Evolutionary conservation across 2,797 vertebrate genomes (phyloP).

Genomic region (Australoheros facetus): DNA sequence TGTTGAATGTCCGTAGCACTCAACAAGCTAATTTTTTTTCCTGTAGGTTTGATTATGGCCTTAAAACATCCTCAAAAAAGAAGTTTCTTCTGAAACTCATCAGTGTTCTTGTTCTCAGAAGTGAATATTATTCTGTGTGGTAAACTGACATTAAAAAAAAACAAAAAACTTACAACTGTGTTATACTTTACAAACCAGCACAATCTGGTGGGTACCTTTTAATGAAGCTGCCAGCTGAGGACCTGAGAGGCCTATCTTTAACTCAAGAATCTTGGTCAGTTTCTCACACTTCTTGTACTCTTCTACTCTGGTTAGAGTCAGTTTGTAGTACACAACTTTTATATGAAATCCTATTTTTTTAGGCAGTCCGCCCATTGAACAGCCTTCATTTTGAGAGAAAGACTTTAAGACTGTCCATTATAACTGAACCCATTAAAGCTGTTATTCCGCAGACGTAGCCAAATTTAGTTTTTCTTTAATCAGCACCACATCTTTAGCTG

Average conservation of each 20-base stretch:
- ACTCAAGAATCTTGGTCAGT: neutral
- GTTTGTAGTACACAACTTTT: neutral
- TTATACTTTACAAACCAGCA: neutral
- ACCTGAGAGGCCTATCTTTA: neutral
- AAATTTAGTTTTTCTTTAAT: neutral
- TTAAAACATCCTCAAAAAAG: neutral
- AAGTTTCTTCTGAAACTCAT: neutral
- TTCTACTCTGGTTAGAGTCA: neutral
- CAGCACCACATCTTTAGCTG: neutral
- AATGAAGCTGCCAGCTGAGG: neutral
- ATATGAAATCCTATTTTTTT: neutral
- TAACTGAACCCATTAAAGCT: neutral
- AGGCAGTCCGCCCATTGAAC: neutral
- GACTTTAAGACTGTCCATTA: neutral
- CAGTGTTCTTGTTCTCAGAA: neutral
- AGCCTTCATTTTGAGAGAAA: neutral
- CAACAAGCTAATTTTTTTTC: too few species aligned
- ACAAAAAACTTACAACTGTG: neutral
- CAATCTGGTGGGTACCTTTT: neutral
- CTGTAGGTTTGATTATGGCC: slow-evolving; percentile 4
- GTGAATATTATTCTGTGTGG: neutral
- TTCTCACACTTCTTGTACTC: neutral
- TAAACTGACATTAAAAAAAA: neutral
- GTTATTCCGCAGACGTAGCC: neutral
- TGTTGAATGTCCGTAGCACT: neutral